These are phyloP conservation scores for Drosophila meridiana DNA, from an alignment of 2,888 invertebrate genomes.

Conservation along the genomic window DNA sequence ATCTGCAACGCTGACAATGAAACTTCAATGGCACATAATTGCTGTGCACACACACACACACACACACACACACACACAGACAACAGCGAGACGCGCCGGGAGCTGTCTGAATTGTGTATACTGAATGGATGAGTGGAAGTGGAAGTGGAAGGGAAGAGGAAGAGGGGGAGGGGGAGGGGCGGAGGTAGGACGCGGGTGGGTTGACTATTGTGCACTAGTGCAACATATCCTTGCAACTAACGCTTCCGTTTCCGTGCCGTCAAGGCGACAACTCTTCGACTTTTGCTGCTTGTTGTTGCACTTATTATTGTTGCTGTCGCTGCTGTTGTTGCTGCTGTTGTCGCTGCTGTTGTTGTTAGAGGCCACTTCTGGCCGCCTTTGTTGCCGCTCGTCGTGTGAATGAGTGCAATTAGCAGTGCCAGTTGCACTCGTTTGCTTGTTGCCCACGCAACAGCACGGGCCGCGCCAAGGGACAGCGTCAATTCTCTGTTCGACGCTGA, in stretches of 20 bases:
- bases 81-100: constrained; percentile 1
- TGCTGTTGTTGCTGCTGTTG: constrained; percentile 13
- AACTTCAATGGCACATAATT: constrained; percentile 75
- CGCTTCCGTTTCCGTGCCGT: constrained; percentile 77
- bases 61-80: not conserved
- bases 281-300: constrained; percentile 31
- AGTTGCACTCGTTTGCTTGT: constrained; percentile 66
- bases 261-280: constrained; percentile 60
- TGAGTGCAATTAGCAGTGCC: constrained; percentile 76
- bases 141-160: not conserved
- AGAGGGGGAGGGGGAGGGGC: not conserved
- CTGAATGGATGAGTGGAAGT: constrained; percentile 25
- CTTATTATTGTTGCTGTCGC: constrained; percentile 7
- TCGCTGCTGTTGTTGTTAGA: constrained; percentile 43
- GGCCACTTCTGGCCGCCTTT: constrained; percentile 63
- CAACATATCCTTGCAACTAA: constrained; percentile 80
- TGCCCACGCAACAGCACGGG: constrained; percentile 2
- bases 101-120: constrained; percentile 25
- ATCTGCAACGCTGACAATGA: constrained; percentile 72
- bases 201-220: constrained; percentile 59
- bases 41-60: constrained; percentile 43
- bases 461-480: constrained; percentile 2
- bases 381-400: constrained; percentile 70
- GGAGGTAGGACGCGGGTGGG: not conserved
- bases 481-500: constrained; percentile 35